These are phyloP conservation scores for Alethe castanea DNA, from an alignment of 2,113 vertebrate species.

Conservation along the genomic window DNA sequence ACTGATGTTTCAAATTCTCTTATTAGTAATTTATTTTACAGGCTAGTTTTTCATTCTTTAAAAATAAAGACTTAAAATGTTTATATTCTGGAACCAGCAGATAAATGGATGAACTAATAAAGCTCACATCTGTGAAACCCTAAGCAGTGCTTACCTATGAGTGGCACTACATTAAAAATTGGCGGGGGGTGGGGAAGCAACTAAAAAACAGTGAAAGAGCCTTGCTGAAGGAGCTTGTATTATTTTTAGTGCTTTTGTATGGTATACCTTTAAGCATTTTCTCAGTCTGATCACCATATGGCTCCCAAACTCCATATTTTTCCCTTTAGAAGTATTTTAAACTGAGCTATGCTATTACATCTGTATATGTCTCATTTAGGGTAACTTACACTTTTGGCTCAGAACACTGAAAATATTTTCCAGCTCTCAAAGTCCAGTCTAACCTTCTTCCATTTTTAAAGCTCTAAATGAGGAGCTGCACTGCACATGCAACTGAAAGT, in stretches of 20 bases:
- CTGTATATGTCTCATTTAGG: conserved; percentile 63
- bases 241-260: conserved; percentile 49
- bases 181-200: fast-evolving
- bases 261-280: conserved; percentile 46
- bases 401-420: conserved; percentile 51
- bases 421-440: conserved; percentile 54
- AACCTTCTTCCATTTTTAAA: conserved; percentile 65
- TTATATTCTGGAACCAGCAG: background rate
- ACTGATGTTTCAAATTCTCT: background rate
- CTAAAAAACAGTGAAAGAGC: background rate
- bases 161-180: background rate
- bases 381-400: conserved; percentile 64
- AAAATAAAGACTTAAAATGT: background rate
- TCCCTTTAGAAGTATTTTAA: conserved; percentile 55
- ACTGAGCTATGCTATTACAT: conserved; percentile 58
- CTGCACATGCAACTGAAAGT: conserved; percentile 52
- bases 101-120: background rate
- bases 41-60: background rate
- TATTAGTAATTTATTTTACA: background rate
- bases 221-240: background rate
- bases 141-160: background rate
- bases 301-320: conserved; percentile 50
- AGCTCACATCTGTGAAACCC: background rate
- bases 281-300: conserved; percentile 58
- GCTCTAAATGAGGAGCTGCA: conserved; percentile 57